Evolutionary conservation across 2,797 vertebrate genomes (phyloP).

Genomic region (Xerus rutilus): DNA sequence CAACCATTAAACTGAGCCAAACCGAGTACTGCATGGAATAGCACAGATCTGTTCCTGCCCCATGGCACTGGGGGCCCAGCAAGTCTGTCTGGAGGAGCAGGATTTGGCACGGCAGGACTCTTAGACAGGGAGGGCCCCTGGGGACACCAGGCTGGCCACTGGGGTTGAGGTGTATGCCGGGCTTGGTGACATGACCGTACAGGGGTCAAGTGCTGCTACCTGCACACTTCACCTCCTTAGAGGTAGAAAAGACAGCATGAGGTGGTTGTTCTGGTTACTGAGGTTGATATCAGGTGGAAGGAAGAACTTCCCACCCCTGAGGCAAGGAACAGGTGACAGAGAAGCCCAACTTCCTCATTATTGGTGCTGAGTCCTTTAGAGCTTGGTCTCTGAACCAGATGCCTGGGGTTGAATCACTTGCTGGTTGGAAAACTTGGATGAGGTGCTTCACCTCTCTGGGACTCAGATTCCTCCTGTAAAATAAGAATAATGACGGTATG

Average conservation of each 20-base stretch:
- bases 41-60: neutral
- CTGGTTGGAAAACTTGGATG: neutral
- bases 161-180: neutral
- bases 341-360: neutral
- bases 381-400: neutral
- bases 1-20: neutral
- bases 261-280: neutral
- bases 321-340: neutral
- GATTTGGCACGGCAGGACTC: neutral
- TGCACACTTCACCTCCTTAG: accelerated
- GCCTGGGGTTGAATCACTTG: neutral
- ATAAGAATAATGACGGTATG: neutral
- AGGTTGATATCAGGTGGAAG: neutral
- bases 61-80: neutral
- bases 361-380: neutral
- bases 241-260: too few species aligned
- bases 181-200: neutral
- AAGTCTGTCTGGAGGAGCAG: neutral
- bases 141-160: too few species aligned
- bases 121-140: neutral
- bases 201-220: neutral
- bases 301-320: neutral
- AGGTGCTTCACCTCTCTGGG: neutral
- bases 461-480: neutral
- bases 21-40: neutral